Conservation (phyloP, 2,888 invertebrate species). For the Laspeyria flexula region DNA sequence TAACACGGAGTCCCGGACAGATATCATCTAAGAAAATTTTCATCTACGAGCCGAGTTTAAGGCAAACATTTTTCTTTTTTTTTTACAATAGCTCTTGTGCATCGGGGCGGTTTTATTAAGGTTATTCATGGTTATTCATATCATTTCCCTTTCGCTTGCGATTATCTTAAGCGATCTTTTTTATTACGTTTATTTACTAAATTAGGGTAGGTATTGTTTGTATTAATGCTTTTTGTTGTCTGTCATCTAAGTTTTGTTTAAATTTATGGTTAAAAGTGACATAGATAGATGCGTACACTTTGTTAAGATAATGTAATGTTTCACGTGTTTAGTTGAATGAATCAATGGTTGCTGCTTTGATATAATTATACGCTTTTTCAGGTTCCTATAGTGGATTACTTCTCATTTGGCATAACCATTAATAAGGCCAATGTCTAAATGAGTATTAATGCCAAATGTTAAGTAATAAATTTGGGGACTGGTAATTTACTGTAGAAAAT, state of each 20-base stretch:
- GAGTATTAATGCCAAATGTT: too few species aligned
- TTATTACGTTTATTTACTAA: conserved; percentile 44
- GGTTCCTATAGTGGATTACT: too few species aligned
- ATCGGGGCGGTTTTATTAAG: conserved; percentile 56
- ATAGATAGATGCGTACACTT: background rate
- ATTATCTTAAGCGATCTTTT: conserved; percentile 46
- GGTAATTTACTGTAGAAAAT: too few species aligned
- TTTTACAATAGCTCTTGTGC: conserved; percentile 40
- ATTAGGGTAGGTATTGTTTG: conserved; percentile 27
- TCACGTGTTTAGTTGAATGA: background rate
- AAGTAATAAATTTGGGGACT: too few species aligned
- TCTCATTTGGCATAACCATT: too few species aligned
- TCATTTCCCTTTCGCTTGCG: conserved; percentile 34
- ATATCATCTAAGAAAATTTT: conserved; percentile 64
- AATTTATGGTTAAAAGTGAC: background rate
- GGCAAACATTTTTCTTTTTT: conserved; percentile 55
- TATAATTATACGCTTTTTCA: too few species aligned
- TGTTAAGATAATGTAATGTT: background rate
- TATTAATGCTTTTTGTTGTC: conserved; percentile 10
- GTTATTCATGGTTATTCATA: conserved; percentile 62
- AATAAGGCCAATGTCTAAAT: too few species aligned
- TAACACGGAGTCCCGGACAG: conserved; percentile 62
- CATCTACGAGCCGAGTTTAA: conserved; percentile 47
- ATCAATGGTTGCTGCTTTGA: too few species aligned
- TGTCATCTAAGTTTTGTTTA: background rate